Percentiles rank a stretch among this genome's conserved stretches.
Evolutionary conservation across 2,888 invertebrate species (phyloP).

Genomic region (Perizoma flavofasciatum): DNA sequence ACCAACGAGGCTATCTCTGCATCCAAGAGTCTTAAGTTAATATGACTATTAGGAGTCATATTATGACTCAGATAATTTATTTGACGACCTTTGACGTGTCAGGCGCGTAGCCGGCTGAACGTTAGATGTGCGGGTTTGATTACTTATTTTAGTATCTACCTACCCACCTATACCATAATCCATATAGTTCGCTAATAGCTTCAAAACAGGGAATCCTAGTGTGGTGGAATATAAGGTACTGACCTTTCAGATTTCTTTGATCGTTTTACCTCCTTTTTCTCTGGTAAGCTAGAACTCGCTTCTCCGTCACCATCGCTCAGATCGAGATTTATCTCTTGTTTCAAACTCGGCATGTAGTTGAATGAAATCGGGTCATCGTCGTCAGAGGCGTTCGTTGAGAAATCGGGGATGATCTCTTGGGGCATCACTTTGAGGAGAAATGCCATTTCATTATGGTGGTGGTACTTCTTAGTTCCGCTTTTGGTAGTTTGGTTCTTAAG

Average conservation of each 20-base stretch:
- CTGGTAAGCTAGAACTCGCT: background rate
- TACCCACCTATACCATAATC: no score
- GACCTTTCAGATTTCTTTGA: conserved; percentile 11
- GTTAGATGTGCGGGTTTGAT: no score
- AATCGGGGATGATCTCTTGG: conserved; percentile 7
- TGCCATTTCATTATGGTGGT: conserved; percentile 62
- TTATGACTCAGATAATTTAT: no score
- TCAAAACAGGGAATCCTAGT: no score
- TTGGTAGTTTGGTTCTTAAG: conserved; percentile 50
- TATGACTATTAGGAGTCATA: no score
- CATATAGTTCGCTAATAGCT: no score
- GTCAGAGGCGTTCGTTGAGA: conserved; percentile 2
- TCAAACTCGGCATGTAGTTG: conserved; percentile 2
- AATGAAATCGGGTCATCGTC: conserved; percentile 20
- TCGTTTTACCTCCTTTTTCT: conserved; percentile 5
- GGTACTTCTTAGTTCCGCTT: conserved; percentile 47
- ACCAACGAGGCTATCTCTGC: no score
- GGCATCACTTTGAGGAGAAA: conserved; percentile 50
- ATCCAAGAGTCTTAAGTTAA: no score
- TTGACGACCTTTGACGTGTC: no score
- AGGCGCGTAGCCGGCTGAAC: no score
- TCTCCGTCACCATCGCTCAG: conserved; percentile 1
- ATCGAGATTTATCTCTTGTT: conserved; percentile 8
- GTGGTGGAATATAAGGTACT: no score
- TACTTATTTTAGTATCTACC: no score